phyloP scores from a whole-genome alignment of 2,888 invertebrate species.

The Adelognathus sp. region DNA sequence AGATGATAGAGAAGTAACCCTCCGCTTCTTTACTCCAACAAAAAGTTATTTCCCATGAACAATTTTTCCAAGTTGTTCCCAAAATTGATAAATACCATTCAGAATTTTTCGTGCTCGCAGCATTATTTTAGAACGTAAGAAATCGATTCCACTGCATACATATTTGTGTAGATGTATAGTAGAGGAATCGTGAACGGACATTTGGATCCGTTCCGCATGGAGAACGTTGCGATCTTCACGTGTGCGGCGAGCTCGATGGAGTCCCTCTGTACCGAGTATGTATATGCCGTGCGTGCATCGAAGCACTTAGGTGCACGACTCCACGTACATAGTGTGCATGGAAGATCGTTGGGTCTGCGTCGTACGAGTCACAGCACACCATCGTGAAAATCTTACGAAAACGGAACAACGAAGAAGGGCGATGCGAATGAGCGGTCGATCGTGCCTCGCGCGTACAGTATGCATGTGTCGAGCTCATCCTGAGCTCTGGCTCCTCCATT shows the following conservation, averaged over 20 bases:
- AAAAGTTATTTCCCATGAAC: no score
- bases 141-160: background rate
- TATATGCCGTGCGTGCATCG: constrained; percentile 16
- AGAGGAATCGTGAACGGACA: constrained; percentile 8
- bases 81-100: no score
- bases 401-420: constrained; percentile 12
- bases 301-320: constrained; percentile 19
- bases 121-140: no score
- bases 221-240: constrained; percentile 3
- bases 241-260: background rate
- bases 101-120: no score
- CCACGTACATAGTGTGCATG: constrained; percentile 2
- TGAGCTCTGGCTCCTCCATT: background rate
- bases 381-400: constrained; percentile 40
- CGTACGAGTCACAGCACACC: constrained; percentile 10
- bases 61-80: no score
- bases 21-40: no score
- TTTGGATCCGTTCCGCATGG: constrained; percentile 20
- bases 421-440: background rate
- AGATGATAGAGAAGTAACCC: no score
- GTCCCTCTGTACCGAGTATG: background rate
- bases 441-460: background rate
- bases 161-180: background rate
- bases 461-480: background rate
- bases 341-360: constrained; percentile 13